These are phyloP conservation scores for Pavo muticus DNA, from an alignment of 2,113 vertebrate genomes.

Conservation along the genomic window DNA sequence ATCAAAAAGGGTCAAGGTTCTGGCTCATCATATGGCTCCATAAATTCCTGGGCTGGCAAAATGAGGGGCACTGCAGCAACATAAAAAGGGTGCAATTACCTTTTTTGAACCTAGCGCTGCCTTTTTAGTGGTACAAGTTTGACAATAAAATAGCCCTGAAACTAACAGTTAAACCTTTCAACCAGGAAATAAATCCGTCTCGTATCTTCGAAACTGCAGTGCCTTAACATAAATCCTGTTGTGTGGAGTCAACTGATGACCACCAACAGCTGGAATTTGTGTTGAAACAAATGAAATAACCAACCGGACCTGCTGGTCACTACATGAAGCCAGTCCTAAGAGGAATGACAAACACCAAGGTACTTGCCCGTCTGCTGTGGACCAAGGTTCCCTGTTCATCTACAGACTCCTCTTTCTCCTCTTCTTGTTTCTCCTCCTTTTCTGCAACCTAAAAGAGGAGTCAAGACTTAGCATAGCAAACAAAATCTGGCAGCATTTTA, in stretches of 20 bases:
- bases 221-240: background rate
- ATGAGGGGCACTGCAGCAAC: conserved; percentile 4
- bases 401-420: conserved; percentile 85
- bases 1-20: background rate
- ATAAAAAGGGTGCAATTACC: background rate
- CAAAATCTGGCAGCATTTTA: background rate
- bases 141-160: background rate
- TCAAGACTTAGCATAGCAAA: background rate
- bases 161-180: background rate
- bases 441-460: conserved; percentile 75
- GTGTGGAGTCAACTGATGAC: background rate
- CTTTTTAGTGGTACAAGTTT: background rate
- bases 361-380: conserved; percentile 85
- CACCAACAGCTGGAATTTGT: background rate
- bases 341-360: background rate
- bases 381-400: conserved; percentile 84
- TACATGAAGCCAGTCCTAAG: background rate
- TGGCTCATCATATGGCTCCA: background rate
- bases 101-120: background rate
- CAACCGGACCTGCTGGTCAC: background rate
- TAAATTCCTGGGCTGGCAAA: conserved; percentile 3
- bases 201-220: background rate
- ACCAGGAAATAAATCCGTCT: background rate
- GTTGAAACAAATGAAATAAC: background rate
- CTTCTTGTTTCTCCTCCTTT: conserved; percentile 83